Percentiles rank a stretch among this genome's conserved stretches.
Conservation (phyloP, 2,797 vertebrate genomes). For the Pantherophis alleghaniensis region DNA sequence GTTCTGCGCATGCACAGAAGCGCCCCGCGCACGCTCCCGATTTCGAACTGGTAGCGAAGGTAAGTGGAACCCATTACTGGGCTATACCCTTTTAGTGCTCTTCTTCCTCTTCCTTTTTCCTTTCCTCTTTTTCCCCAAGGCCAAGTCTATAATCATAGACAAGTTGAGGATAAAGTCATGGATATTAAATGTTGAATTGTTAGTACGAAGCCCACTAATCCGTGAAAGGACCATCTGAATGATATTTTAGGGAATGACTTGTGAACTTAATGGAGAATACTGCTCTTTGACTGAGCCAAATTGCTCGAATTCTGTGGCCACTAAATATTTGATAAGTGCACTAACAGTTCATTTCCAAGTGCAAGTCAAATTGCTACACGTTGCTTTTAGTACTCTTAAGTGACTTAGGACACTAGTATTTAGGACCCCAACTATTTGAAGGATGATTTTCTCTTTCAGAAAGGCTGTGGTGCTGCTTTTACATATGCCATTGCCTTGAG, state of each 20-base stretch:
- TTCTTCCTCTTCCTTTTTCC: background rate
- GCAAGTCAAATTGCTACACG: background rate
- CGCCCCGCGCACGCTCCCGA: no score
- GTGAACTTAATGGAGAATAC: background rate
- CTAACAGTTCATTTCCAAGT: background rate
- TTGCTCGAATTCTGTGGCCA: background rate
- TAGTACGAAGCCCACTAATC: background rate
- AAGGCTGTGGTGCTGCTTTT: background rate
- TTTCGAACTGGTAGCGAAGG: no score
- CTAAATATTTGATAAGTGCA: background rate
- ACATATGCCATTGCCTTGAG: background rate
- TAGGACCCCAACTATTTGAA: background rate
- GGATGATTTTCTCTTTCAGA: background rate
- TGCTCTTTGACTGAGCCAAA: background rate
- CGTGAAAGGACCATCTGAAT: background rate
- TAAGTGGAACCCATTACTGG: no score
- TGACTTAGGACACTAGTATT: background rate
- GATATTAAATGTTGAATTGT: background rate
- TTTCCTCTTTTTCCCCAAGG: background rate
- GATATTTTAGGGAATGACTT: background rate
- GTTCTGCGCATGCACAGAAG: no score
- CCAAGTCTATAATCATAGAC: background rate
- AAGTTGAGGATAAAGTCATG: background rate
- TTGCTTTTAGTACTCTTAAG: background rate
- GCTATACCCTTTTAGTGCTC: background rate